Conservation (phyloP, 1,140 invertebrate species). For the Diabrotica virgifera region DNA sequence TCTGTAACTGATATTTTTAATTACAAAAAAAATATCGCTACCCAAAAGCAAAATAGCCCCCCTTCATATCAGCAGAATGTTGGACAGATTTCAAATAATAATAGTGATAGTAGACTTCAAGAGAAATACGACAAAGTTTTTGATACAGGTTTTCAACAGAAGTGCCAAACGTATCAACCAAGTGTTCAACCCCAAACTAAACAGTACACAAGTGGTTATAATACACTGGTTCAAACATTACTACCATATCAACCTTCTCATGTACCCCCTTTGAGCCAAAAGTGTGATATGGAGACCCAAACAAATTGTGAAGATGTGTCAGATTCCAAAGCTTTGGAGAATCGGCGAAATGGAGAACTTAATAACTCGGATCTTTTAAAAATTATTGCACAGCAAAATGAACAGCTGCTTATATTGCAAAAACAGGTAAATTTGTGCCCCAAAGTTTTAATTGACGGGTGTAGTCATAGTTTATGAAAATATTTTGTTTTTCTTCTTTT, state of each 20-base stretch:
- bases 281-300: conserved; percentile 13
- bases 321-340: conserved; percentile 33
- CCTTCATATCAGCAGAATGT: no score
- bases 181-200: not conserved
- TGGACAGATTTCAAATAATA: no score
- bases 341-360: conserved; percentile 48
- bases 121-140: not conserved
- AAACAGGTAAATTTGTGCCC: conserved; percentile 41
- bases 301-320: conserved; percentile 21
- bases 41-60: not conserved
- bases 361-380: conserved; percentile 54
- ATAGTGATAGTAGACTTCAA: not conserved
- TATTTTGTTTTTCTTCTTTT: no score
- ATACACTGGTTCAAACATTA: not conserved
- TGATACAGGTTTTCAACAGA: not conserved
- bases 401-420: conserved; percentile 55
- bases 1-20: conserved; percentile 37
- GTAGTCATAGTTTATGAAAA: no score
- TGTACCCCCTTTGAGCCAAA: not conserved
- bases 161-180: not conserved
- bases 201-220: not conserved
- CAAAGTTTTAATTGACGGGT: no score
- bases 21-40: conserved; percentile 24
- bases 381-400: conserved; percentile 58
- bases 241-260: not conserved